Base-by-base conservation (phyloP, 2,888 invertebrate genomes). In the Teinopalpus imperialis region DNA sequence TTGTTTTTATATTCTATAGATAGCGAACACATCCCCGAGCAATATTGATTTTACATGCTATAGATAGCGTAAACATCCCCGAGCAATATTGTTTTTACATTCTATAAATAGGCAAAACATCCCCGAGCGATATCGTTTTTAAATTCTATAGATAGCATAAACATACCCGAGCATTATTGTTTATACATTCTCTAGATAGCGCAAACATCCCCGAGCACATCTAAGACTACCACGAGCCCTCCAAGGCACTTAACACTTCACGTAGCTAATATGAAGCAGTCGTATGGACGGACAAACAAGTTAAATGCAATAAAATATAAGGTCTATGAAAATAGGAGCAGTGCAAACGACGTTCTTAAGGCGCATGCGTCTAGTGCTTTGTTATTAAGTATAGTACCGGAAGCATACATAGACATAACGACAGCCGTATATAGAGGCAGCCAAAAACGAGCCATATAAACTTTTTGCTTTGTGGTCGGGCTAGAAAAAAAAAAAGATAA, bases 321-420 rank as follows among this genome's bases (percentile, higher is more conserved):
- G 58, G 36, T 46, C 64, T 63, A 67, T 24, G 43, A 54, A 60
- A 58, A 56, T 54, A 63, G 53, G 61, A 57, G 57, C 62, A 56
- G 70, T 69, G 72, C 65, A 53, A 49, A 52, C 47, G 54, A 44
- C 56, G 52, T 55, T 58, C 48, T 40, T 39, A 57, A 55, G 44
- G 59, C 64, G 68, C 87, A 86, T 86, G 87, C 86, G 65, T 53
- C 81, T 82, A 82, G 71, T 77, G 78, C 72, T 51, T 52, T 63
- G 58, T 61, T 72, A 76, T 55, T 71, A 73, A 77, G 66, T 63
- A 75, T 51, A 77, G 67, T 78, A 86, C 74, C 77, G 75, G 75
- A 86, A 87, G 87, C 87, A 83, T 87, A 87, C 87, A 87, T 81
- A 85, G 86, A 87, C 80, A 86, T 71, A 83, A 86, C 67, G 81